Evolutionary conservation across 2,113 vertebrate genomes (phyloP).

Genomic region (Odontophorus gujanensis): DNA sequence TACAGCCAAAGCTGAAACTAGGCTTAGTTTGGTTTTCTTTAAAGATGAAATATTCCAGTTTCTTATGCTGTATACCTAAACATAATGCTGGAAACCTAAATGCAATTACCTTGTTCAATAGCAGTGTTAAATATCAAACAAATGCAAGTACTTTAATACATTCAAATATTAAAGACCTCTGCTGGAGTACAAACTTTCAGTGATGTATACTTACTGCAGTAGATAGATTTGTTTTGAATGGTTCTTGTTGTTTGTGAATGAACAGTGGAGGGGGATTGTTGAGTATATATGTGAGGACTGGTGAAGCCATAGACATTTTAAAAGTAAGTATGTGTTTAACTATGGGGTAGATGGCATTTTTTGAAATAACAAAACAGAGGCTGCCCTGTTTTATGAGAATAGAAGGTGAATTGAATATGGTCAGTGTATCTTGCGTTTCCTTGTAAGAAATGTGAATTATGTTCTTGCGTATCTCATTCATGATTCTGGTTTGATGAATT

Average conservation of each 20-base stretch:
- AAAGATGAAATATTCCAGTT: background rate
- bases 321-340: background rate
- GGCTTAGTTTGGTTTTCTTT: background rate
- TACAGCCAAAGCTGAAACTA: background rate
- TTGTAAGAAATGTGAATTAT: background rate
- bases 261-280: background rate
- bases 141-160: conserved; percentile 30
- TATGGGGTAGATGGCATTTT: background rate
- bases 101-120: conserved; percentile 14
- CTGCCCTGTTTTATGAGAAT: background rate
- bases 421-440: background rate
- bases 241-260: background rate
- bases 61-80: conserved; percentile 5
- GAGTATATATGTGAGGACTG: background rate
- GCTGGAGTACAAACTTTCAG: background rate
- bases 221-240: background rate
- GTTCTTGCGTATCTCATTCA: background rate
- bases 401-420: background rate
- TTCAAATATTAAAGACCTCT: conserved; percentile 16
- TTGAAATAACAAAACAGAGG: background rate
- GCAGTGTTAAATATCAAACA: conserved; percentile 6
- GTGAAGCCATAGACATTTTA: background rate
- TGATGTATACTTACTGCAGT: background rate
- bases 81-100: conserved; percentile 47
- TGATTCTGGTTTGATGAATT: background rate